Conservation (phyloP, 2,797 vertebrate genomes). For the Adelosebastes latens region DNA sequence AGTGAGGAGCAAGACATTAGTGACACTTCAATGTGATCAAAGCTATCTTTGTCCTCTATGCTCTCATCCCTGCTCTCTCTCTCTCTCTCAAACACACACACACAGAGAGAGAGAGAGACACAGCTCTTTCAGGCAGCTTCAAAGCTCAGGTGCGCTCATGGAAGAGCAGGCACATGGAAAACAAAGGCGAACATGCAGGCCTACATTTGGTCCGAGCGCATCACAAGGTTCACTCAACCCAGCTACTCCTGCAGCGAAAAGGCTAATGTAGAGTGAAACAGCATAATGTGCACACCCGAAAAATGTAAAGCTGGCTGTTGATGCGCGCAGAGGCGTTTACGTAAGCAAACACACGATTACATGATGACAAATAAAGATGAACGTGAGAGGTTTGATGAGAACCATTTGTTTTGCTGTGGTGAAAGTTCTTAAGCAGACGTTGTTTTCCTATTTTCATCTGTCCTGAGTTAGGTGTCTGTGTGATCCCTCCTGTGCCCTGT, state of each 20-base stretch:
- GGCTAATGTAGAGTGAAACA: conserved; percentile 77
- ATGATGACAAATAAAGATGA: conserved; percentile 22
- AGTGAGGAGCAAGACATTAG: conserved; percentile 71
- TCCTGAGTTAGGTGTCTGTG: conserved; percentile 70
- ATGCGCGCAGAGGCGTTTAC: conserved; percentile 26
- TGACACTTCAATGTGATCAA: conserved; percentile 79
- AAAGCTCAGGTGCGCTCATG: conserved; percentile 85
- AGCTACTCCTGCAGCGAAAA: conserved; percentile 62
- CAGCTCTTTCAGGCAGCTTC: conserved; percentile 57
- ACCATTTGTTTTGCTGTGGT: conserved; percentile 23
- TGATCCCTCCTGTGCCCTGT: conserved; percentile 70
- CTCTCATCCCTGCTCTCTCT: conserved; percentile 37
- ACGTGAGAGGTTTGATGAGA: conserved; percentile 15
- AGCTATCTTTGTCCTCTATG: conserved; percentile 74
- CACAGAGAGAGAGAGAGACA: neutral
- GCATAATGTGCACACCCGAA: conserved; percentile 46
- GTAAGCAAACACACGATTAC: conserved; percentile 7
- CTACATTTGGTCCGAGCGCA: conserved; percentile 65
- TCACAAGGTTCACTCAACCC: conserved; percentile 75
- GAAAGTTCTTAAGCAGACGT: conserved; percentile 48
- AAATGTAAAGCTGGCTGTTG: conserved; percentile 45
- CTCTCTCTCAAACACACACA: conserved; percentile 17
- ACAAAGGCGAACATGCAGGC: conserved; percentile 71
- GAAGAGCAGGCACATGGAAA: conserved; percentile 83
- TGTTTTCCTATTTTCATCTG: conserved; percentile 76